A percentile compares a stretch with the other conserved stretches of the same genome.
Evolutionary conservation across 2,797 vertebrate genomes (phyloP).

Genomic region (Hyperoplus lanceolatus): DNA sequence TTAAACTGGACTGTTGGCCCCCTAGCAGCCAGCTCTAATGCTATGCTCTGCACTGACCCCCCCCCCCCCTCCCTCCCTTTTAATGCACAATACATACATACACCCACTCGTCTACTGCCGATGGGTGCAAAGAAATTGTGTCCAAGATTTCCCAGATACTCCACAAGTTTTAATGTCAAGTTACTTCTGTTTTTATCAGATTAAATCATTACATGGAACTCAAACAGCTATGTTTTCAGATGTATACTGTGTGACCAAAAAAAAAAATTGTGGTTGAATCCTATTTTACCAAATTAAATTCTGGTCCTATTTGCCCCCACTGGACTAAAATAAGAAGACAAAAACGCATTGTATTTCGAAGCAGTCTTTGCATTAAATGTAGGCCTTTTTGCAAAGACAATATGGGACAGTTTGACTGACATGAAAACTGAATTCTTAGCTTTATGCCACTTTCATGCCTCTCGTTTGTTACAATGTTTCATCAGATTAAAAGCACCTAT

Average conservation of each 20-base stretch:
- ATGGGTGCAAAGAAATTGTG: slow-evolving; percentile 28
- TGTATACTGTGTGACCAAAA: neutral
- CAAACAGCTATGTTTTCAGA: neutral
- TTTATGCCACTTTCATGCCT: neutral
- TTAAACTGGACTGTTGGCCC: slow-evolving; percentile 63
- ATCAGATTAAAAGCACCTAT: neutral
- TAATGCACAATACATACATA: slow-evolving; percentile 15
- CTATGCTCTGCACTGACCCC: neutral
- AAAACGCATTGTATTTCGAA: neutral
- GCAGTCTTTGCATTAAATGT: neutral
- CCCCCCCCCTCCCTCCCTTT: neutral
- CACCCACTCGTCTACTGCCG: neutral
- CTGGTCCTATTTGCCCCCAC: neutral
- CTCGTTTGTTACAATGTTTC: neutral
- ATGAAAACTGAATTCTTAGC: neutral
- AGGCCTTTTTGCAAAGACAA: neutral
- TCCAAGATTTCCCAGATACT: slow-evolving; percentile 32
- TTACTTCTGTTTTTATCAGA: neutral
- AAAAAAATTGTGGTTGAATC: neutral
- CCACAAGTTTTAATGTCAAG: neutral
- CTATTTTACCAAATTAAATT: neutral
- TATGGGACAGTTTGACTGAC: neutral
- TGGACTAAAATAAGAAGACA: neutral
- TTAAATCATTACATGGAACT: neutral
- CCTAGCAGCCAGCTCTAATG: slow-evolving; percentile 52